These are phyloP conservation scores for Epinephelus cyanopodus DNA, from an alignment of 2,113 vertebrate genomes.

Conservation along the genomic window DNA sequence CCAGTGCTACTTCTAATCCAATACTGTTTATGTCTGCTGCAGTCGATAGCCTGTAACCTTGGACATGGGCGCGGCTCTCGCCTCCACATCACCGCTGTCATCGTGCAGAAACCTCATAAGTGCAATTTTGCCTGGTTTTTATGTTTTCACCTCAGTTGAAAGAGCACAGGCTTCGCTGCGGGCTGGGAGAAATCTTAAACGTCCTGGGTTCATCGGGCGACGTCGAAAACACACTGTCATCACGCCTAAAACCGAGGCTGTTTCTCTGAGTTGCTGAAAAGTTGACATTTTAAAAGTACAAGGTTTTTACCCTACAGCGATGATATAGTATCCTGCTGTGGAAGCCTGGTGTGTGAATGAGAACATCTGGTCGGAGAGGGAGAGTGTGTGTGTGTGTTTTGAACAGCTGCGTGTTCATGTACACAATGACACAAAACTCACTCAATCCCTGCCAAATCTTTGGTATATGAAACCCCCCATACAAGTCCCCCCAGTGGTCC, in stretches of 20 bases:
- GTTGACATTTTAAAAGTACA: slow-evolving; percentile 59
- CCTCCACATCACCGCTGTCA: slow-evolving; percentile 42
- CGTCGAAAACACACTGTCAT: slow-evolving; percentile 44
- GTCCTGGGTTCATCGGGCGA: not conserved
- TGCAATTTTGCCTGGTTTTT: slow-evolving; percentile 32
- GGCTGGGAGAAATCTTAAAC: not conserved
- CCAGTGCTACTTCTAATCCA: slow-evolving; percentile 52
- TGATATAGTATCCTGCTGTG: slow-evolving; percentile 69
- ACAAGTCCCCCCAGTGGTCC: slow-evolving; percentile 49
- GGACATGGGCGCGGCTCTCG: slow-evolving; percentile 25
- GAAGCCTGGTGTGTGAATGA: slow-evolving; percentile 63
- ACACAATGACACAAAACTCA: slow-evolving; percentile 63
- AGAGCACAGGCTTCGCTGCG: not conserved
- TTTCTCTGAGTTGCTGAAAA: slow-evolving; percentile 60
- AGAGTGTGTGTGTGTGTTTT: slow-evolving; percentile 44
- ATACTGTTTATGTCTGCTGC: slow-evolving; percentile 64
- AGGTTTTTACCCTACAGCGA: slow-evolving; percentile 56
- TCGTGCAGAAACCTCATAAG: slow-evolving; percentile 30
- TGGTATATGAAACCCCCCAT: slow-evolving; percentile 55
- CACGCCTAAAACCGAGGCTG: not conserved
- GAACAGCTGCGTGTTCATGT: slow-evolving; percentile 68
- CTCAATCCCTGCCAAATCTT: slow-evolving; percentile 63
- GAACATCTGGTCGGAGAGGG: slow-evolving; percentile 72
- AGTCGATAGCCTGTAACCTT: slow-evolving; percentile 64
- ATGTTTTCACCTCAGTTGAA: slow-evolving; percentile 21